Base-by-base conservation (phyloP, 2,888 invertebrate species). In the Malachius bipustulatus region DNA sequence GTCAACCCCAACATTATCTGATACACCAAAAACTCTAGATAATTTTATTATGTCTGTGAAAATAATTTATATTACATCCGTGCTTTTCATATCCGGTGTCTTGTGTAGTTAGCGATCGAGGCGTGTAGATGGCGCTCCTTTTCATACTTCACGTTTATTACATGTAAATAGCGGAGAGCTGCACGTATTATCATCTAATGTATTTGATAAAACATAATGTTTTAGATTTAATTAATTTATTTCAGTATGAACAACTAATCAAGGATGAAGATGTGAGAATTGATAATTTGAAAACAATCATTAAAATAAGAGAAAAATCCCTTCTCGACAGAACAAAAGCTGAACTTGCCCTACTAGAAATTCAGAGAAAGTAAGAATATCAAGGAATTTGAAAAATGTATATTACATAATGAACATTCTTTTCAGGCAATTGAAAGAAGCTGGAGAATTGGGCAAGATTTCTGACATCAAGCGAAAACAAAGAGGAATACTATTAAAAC, bases 381-480 rank as follows among this genome's bases (percentile, higher is more conserved):
- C n/a, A n/a, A n/a, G n/a, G n/a, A n/a, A n/a, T 39, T 26, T 3
- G 9, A 35, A 15, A 19, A 8, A 19, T 19, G n/a, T 19, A 19
- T 19, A 19, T 34, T 8, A 19, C n/a, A 19, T 19, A n/a, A n/a
- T 19, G 6, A 8, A 8, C 24, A 19, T 19, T 19, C n/a, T 19
- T 19, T 19, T 19, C n/a, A 66, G 67, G 43, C 61, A 65, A 47
- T 62, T 69, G 16, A 63, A 67, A 36, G 65, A 71, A 45, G 70
- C 70, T 32, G 74, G 74, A 1, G 62, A 69, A 32, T 60, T 70
- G 14, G 64, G 69, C 28, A 65, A 68, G 47, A 69, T 71, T 38
- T 69, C 72, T 0, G 56, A 71, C 2, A 67, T 80, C 14, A 75
- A 73, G 47, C 78, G 79, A 54, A 76, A 75, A 44, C 78, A 81